phyloP scores from a whole-genome alignment of 1,140 invertebrate species.

The Condylostylus longicornis region DNA sequence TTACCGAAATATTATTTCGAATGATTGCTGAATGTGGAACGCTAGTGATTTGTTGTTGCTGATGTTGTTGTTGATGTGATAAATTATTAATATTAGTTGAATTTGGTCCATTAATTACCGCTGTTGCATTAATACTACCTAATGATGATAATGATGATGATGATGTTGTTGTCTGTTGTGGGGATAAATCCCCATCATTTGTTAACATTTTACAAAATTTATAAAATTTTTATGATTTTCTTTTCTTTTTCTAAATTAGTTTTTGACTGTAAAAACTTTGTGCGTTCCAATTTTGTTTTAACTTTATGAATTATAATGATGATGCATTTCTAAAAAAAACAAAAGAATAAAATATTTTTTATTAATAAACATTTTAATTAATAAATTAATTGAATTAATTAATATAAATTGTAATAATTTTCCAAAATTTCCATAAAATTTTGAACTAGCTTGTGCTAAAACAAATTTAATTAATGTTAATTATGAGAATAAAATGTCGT shows the following conservation, averaged over 20 bases:
- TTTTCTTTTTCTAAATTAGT: constrained; percentile 7
- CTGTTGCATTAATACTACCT: constrained; percentile 1
- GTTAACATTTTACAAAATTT: constrained; percentile 8
- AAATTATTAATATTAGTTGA: neutral
- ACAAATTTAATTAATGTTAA: too few relatives aligned
- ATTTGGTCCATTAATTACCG: constrained; percentile 1
- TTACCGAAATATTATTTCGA: constrained; percentile 29
- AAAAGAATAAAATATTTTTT: constrained; percentile 4
- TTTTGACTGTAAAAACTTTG: constrained; percentile 9
- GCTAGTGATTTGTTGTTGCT: constrained; percentile 1
- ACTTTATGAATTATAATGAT: neutral
- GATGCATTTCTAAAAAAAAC: neutral
- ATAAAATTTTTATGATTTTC: constrained; percentile 13
- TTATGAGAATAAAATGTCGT: too few relatives aligned
- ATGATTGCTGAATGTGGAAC: constrained; percentile 10
- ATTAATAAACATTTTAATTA: neutral
- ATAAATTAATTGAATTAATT: too few relatives aligned
- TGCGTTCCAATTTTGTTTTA: constrained; percentile 11
- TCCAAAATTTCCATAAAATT: too few relatives aligned
- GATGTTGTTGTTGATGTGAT: constrained; percentile 6
- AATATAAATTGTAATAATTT: too few relatives aligned
- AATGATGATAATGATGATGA: constrained; percentile 5
- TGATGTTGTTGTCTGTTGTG: neutral
- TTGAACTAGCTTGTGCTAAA: too few relatives aligned
- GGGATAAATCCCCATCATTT: neutral